Evolutionary conservation across 1,140 invertebrate species (phyloP).

Genomic region (Drosophila triauraria): DNA sequence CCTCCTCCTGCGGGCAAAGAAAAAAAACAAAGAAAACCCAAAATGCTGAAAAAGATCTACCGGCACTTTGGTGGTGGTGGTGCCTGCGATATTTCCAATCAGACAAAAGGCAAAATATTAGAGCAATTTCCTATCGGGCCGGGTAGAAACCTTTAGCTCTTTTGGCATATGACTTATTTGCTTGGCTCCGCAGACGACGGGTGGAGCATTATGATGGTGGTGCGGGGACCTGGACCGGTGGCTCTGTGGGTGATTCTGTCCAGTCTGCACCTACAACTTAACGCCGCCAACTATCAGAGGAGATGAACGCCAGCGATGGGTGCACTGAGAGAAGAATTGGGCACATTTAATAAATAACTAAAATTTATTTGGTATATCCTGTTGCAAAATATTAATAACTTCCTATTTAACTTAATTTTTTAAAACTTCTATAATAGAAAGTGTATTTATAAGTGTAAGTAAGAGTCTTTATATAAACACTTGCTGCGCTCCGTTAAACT

Average conservation of each 20-base stretch:
- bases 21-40: constrained; percentile 5
- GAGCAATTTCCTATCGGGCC: constrained; percentile 75
- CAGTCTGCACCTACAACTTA: constrained; percentile 80
- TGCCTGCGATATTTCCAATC: constrained; percentile 71
- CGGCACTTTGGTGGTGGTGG: constrained; percentile 15
- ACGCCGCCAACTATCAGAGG: constrained; percentile 65
- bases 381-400: not conserved
- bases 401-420: no score
- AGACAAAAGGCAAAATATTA: constrained; percentile 76
- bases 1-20: constrained; percentile 60
- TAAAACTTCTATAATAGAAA: no score
- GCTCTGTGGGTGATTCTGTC: constrained; percentile 56
- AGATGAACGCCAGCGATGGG: constrained; percentile 39
- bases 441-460: no score
- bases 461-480: no score
- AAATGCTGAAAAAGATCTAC: constrained; percentile 13
- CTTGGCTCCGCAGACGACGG: constrained; percentile 28
- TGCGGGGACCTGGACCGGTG: constrained; percentile 28
- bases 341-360: not conserved
- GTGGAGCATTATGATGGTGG: constrained; percentile 8
- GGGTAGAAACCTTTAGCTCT: constrained; percentile 41
- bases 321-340: constrained; percentile 5
- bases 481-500: no score
- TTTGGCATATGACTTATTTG: constrained; percentile 79
- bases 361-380: not conserved